Percentiles rank a stretch among this genome's conserved stretches.
phyloP scores from a whole-genome alignment of 1,140 invertebrate species.

The Archivesica marissinica region DNA sequence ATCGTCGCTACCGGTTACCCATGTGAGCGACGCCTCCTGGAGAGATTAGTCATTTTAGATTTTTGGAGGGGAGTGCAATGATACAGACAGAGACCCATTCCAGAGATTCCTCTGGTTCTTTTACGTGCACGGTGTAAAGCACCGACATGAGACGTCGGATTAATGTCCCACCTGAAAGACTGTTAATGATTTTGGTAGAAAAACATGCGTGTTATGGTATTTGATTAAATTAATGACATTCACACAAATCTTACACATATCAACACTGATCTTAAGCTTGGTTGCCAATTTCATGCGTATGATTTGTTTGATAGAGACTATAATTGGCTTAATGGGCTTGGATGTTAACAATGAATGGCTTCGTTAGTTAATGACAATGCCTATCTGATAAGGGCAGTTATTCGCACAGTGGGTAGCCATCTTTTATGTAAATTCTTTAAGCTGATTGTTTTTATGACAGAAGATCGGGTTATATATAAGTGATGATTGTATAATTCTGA shows the following conservation, averaged over 20 bases:
- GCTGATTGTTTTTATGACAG: constrained; percentile 4
- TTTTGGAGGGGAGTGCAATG: too few species aligned
- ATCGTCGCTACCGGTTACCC: too few species aligned
- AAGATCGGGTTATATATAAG: too few species aligned
- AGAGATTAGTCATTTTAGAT: too few species aligned
- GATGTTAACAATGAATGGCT: neutral
- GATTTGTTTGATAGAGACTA: neutral
- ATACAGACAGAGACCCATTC: too few species aligned
- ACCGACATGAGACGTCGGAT: too few species aligned
- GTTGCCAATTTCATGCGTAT: neutral
- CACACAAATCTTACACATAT: neutral
- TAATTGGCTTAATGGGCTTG: neutral
- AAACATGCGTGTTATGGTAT: too few species aligned
- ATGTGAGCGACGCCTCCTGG: too few species aligned
- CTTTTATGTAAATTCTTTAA: neutral
- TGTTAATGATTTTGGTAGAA: too few species aligned
- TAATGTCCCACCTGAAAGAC: too few species aligned
- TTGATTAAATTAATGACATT: constrained; percentile 6
- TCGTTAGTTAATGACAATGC: neutral
- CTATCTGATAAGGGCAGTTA: neutral
- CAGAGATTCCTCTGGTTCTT: too few species aligned
- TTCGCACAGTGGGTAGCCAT: neutral
- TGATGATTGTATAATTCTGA: neutral
- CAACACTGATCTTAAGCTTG: neutral
- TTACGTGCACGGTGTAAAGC: too few species aligned